These are phyloP conservation scores for Ormyrus labotus DNA, from an alignment of 2,888 invertebrate genomes.

Conservation along the genomic window DNA sequence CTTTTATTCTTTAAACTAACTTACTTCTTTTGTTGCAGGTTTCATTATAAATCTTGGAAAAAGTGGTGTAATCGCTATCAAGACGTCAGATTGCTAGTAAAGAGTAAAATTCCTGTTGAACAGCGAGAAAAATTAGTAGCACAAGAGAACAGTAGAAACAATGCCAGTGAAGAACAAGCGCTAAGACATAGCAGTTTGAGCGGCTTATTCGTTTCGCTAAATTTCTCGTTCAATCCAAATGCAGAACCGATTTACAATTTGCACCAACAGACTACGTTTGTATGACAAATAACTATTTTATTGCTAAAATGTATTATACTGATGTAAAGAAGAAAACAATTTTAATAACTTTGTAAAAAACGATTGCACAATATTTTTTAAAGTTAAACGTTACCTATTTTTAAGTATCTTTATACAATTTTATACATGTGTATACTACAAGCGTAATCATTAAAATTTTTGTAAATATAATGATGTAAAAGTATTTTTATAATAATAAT, in stretches of 20 bases:
- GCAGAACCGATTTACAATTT: conserved; percentile 58
- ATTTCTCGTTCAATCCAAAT: conserved; percentile 52
- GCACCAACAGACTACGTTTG: conserved; percentile 60
- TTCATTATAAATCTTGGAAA: conserved; percentile 69
- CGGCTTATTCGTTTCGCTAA: conserved; percentile 56
- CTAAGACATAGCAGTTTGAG: neutral
- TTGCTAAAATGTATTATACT: neutral
- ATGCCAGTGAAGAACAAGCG: neutral
- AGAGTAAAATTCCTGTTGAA: conserved; percentile 52
- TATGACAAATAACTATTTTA: conserved; percentile 47
- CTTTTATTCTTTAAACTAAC: too few species aligned
- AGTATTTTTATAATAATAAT: neutral
- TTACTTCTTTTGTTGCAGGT: conserved; percentile 59
- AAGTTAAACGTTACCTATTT: neutral
- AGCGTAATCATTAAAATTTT: neutral
- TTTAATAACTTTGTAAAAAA: too few species aligned
- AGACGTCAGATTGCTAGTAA: conserved; percentile 65
- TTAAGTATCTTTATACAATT: neutral
- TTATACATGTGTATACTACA: neutral
- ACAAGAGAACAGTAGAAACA: neutral
- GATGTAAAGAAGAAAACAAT: neutral
- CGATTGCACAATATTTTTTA: neutral
- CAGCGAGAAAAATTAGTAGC: conserved; percentile 2
- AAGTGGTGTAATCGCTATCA: conserved; percentile 69
- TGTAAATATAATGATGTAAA: conserved; percentile 2